Percentiles rank a stretch among this genome's conserved stretches.
Evolutionary conservation across 2,113 vertebrate genomes (phyloP).

Genomic region (Apaloderma vittatum): DNA sequence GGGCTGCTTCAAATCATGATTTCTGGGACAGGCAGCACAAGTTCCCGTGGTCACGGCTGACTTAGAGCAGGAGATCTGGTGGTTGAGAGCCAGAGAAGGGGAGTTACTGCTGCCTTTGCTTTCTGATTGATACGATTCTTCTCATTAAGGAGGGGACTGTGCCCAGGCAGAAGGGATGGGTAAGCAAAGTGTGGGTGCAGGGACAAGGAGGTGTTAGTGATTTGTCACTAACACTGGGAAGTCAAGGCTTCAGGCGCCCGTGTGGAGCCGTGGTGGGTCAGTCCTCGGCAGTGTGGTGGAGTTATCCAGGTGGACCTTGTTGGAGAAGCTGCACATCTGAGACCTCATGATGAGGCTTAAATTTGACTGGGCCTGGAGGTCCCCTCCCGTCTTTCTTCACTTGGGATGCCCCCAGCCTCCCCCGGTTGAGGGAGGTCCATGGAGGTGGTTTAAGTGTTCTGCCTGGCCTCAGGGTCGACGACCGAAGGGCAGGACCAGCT

Average conservation of each 20-base stretch:
- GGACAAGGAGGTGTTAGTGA: neutral
- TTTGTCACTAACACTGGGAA: neutral
- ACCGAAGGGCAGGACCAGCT: neutral
- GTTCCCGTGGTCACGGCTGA: neutral
- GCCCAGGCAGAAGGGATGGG: neutral
- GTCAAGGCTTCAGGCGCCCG: neutral
- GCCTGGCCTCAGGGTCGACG: neutral
- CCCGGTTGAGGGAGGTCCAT: neutral
- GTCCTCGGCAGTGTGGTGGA: neutral
- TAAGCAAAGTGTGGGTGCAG: neutral
- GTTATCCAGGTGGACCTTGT: neutral
- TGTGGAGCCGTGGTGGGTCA: neutral
- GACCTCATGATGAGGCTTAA: neutral
- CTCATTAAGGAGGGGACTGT: neutral
- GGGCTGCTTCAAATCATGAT: neutral
- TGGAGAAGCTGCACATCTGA: neutral
- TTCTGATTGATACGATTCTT: neutral
- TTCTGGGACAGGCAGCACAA: neutral
- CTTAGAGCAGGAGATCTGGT: neutral
- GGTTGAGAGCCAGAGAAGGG: neutral
- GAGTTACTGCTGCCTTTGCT: neutral
- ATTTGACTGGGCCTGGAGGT: neutral
- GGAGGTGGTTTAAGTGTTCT: accelerated
- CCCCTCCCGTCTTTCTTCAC: neutral
- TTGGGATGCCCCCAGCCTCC: neutral